Conservation (phyloP, 2,888 invertebrate genomes). For the Eurois occulta region DNA sequence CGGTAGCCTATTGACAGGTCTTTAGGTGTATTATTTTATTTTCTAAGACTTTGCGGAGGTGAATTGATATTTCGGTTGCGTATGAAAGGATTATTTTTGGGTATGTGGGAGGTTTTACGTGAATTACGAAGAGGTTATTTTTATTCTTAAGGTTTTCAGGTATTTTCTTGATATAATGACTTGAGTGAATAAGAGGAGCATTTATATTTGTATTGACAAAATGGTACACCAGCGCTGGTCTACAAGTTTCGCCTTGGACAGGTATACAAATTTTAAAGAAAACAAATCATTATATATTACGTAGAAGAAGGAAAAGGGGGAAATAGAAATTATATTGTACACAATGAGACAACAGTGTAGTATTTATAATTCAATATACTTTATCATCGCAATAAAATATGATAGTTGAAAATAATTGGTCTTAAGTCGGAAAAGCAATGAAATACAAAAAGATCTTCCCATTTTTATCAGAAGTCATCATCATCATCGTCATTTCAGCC, state of each 20-base stretch:
- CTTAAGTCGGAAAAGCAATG: background rate
- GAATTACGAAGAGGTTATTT: background rate
- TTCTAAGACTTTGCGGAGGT: background rate
- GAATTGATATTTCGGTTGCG: slow-evolving; percentile 31
- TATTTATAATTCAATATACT: too few species aligned
- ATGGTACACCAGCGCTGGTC: background rate
- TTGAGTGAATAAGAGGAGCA: background rate
- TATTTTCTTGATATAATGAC: background rate
- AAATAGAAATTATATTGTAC: background rate
- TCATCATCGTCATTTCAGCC: too few species aligned
- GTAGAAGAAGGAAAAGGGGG: background rate
- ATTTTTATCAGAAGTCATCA: too few species aligned
- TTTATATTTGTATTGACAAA: too few species aligned
- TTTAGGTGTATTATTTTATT: slow-evolving; percentile 64
- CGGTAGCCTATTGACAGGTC: slow-evolving; percentile 72
- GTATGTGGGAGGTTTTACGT: background rate
- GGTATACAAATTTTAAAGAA: background rate
- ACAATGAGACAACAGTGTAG: background rate
- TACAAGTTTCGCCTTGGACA: background rate
- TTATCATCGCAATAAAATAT: background rate
- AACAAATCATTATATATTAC: background rate
- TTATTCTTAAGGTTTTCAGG: background rate
- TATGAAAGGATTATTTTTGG: background rate
- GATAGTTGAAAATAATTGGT: background rate
- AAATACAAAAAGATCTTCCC: background rate